Conservation (phyloP, 2,113 vertebrate species). For the Meriones unguiculatus region DNA sequence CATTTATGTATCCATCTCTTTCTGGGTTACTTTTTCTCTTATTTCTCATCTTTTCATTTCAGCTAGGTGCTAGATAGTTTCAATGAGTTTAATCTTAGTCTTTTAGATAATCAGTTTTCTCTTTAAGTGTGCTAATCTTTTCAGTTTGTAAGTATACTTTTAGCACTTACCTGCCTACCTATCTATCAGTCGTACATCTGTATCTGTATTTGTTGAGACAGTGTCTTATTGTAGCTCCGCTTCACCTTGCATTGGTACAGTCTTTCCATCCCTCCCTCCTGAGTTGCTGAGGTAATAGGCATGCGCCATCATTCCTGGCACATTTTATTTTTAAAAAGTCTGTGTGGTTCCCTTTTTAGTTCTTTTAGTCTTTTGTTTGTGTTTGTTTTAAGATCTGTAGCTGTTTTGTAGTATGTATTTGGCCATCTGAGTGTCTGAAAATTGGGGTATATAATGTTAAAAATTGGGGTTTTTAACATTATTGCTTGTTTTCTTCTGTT, state of each 20-base stretch:
- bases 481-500: not conserved
- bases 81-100: not conserved
- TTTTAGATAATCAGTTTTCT: slow-evolving; percentile 6
- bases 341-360: not conserved
- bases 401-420: not conserved
- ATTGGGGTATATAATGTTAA: fast-evolving
- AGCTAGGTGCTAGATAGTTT: slow-evolving; percentile 11
- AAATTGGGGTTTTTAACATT: not conserved
- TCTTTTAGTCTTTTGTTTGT: not conserved
- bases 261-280: no score
- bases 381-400: not conserved
- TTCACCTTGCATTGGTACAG: not conserved
- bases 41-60: not conserved
- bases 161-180: not conserved
- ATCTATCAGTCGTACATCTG: not conserved
- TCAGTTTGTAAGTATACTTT: not conserved
- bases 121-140: slow-evolving; percentile 1
- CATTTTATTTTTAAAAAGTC: slow-evolving; percentile 39
- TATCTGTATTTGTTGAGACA: not conserved
- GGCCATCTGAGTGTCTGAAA: not conserved
- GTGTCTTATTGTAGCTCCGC: not conserved
- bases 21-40: not conserved
- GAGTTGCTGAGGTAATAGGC: not conserved
- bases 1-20: not conserved
- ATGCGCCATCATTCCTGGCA: not conserved